Percentiles rank a stretch among this genome's conserved stretches.
These are phyloP conservation scores for Platysteira castanea DNA, from an alignment of 2,113 vertebrate genomes.

Conservation along the genomic window DNA sequence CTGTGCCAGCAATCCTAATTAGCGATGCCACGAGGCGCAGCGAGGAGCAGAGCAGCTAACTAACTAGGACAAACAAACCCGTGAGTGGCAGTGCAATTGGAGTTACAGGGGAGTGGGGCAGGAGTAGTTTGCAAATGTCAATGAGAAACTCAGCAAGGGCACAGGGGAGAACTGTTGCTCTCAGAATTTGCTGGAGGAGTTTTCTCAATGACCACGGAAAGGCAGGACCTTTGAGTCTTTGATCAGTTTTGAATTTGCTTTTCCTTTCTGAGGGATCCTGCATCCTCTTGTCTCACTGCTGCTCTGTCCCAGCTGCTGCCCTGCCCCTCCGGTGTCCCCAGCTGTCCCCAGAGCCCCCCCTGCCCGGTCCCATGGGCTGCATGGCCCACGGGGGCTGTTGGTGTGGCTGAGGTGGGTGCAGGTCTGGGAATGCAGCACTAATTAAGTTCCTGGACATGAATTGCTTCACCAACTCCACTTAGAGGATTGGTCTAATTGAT, in stretches of 20 bases:
- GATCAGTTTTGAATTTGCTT: background rate
- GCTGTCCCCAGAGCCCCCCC: background rate
- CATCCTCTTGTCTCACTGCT: background rate
- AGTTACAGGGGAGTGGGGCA: background rate
- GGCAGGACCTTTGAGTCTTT: background rate
- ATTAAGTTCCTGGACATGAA: conserved; percentile 72
- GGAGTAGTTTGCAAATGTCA: background rate
- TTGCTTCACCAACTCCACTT: conserved; percentile 69
- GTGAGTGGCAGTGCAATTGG: background rate
- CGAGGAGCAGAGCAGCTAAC: background rate
- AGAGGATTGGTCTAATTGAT: conserved; percentile 78
- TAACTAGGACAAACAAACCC: background rate
- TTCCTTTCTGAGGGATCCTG: background rate
- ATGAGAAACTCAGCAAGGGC: background rate
- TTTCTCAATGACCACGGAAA: background rate
- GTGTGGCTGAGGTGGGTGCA: conserved; percentile 16
- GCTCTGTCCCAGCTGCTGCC: background rate
- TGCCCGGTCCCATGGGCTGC: background rate
- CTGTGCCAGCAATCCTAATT: background rate
- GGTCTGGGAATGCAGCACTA: conserved; percentile 58
- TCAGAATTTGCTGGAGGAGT: background rate
- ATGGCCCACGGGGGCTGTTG: background rate
- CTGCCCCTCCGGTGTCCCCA: background rate
- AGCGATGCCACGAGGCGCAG: background rate
- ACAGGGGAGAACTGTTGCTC: background rate